Percentiles rank a stretch among this genome's conserved stretches.
Evolutionary conservation across 2,113 vertebrate species (phyloP).

Genomic region (Jacana jacana): DNA sequence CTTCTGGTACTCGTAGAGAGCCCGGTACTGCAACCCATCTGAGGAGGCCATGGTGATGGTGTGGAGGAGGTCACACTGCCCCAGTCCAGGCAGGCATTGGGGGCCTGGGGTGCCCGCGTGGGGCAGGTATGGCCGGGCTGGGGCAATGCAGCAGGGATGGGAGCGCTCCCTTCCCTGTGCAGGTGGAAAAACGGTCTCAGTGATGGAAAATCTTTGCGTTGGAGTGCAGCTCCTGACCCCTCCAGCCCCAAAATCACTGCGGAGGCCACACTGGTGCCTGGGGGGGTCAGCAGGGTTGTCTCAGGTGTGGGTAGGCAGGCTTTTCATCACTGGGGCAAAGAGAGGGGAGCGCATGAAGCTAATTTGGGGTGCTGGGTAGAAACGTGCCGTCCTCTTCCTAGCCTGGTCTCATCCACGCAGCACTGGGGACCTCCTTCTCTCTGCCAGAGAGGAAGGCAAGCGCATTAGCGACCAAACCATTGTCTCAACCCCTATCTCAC

Average conservation of each 20-base stretch:
- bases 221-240: background rate
- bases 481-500: background rate
- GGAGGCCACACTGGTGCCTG: background rate
- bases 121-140: background rate
- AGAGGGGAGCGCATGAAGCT: background rate
- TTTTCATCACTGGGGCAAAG: background rate
- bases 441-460: background rate
- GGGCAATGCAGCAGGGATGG: rapidly evolving
- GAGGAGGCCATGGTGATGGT: slow-evolving; percentile 66
- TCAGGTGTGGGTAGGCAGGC: background rate
- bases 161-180: background rate
- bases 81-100: rapidly evolving
- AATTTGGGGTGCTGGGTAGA: background rate
- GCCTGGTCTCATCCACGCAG: background rate
- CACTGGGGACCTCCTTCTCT: background rate
- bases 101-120: rapidly evolving
- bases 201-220: background rate
- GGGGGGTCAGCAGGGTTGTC: background rate
- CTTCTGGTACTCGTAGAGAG: slow-evolving; percentile 81
- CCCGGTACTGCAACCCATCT: slow-evolving; percentile 81
- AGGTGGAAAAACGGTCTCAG: background rate
- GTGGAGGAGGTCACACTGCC: background rate
- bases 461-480: background rate
- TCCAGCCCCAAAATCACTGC: background rate
- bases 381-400: background rate